Percentiles rank a stretch among this genome's conserved stretches.
phyloP scores from a whole-genome alignment of 2,797 vertebrate species.

The Scarus forsteni region DNA sequence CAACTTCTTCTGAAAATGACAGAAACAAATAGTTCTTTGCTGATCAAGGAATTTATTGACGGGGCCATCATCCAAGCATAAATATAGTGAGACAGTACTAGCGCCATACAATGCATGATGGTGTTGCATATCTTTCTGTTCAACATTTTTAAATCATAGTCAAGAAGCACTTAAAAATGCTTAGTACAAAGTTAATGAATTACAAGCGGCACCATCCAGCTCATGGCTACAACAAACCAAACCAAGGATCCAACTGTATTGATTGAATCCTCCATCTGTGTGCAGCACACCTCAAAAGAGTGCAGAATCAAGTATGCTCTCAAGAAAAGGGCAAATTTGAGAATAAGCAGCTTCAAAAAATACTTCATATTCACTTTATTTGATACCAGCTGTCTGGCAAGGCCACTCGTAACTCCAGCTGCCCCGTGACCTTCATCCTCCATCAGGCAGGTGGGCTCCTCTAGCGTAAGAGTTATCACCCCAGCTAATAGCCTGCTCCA shows the following conservation, averaged over 20 bases:
- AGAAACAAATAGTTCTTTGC: too few species aligned
- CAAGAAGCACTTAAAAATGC: too few species aligned
- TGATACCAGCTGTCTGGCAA: constrained; percentile 75
- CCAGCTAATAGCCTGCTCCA: constrained; percentile 81
- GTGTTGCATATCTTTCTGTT: too few species aligned
- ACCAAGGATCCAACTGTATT: neutral
- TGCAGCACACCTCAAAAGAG: neutral
- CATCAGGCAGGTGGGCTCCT: constrained; percentile 75
- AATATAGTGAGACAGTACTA: too few species aligned
- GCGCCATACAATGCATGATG: too few species aligned
- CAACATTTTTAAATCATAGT: too few species aligned
- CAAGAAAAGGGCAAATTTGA: neutral
- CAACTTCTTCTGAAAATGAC: too few species aligned
- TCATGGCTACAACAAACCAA: neutral
- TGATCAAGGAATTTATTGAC: too few species aligned
- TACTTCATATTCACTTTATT: constrained; percentile 77
- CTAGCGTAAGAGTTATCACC: constrained; percentile 86
- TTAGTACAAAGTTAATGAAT: too few species aligned
- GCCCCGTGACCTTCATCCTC: constrained; percentile 86
- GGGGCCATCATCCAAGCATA: too few species aligned
- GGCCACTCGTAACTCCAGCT: constrained; percentile 80
- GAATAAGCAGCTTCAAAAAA: constrained; percentile 30
- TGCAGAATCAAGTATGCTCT: neutral
- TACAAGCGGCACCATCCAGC: neutral
- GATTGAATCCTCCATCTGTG: neutral